Evolutionary conservation across 2,797 vertebrate species (phyloP).

Genomic region (Moxostoma hubbsi): DNA sequence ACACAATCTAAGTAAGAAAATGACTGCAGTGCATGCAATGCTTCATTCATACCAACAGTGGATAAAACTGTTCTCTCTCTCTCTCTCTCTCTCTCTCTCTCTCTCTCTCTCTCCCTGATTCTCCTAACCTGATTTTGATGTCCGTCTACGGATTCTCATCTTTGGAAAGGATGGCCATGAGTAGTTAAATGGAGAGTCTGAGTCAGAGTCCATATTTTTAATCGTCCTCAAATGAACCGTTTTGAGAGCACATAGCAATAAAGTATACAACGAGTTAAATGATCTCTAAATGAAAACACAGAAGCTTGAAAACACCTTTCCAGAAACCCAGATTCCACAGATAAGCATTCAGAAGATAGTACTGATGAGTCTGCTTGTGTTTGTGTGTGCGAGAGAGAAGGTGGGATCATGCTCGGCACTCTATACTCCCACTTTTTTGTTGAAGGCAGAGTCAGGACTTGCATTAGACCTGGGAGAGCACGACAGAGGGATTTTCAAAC

Average conservation of each 20-base stretch:
- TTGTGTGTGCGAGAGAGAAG: slow-evolving; percentile 27
- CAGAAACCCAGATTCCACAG: slow-evolving; percentile 35
- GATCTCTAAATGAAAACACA: no score
- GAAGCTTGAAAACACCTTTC: slow-evolving; percentile 8
- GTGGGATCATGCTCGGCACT: slow-evolving; percentile 49
- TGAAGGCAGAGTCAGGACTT: slow-evolving; percentile 65
- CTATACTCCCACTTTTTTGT: slow-evolving; percentile 41
- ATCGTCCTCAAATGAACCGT: slow-evolving; percentile 61
- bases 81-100: not conserved
- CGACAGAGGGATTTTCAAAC: slow-evolving; percentile 56
- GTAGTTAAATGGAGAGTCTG: slow-evolving; percentile 98
- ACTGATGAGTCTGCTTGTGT: slow-evolving; percentile 35
- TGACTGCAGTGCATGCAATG: no score
- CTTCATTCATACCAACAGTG: not conserved
- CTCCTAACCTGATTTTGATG: slow-evolving; percentile 87
- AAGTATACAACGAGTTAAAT: slow-evolving; percentile 20
- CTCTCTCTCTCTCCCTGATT: not conserved
- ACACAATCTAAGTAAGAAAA: no score
- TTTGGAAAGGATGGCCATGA: slow-evolving; percentile 97
- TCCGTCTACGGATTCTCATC: slow-evolving; percentile 91
- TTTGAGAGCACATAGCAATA: slow-evolving; percentile 44
- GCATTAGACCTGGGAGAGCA: slow-evolving; percentile 60
- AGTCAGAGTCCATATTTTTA: slow-evolving; percentile 87
- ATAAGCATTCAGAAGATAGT: slow-evolving; percentile 2
- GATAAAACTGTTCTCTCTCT: not conserved